Evolutionary conservation across 2,113 vertebrate genomes (phyloP).

Genomic region (Thunnus maccoyii): DNA sequence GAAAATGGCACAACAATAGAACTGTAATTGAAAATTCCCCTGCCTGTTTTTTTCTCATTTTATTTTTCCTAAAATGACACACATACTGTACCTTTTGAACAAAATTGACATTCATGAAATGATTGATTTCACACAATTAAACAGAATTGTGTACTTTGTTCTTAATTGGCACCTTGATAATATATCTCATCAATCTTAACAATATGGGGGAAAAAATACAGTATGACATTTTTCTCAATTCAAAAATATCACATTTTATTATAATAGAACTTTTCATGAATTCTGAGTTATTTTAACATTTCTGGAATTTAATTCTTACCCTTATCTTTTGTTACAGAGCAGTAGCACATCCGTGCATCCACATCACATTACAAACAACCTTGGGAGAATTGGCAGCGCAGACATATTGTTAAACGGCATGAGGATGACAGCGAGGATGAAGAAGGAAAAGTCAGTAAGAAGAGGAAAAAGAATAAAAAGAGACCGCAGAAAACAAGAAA

Average conservation of each 20-base stretch:
- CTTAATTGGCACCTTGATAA: background rate
- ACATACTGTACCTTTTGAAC: background rate
- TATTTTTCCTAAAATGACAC: background rate
- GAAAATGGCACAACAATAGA: conserved; percentile 63
- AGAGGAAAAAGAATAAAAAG: conserved; percentile 59
- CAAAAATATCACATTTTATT: background rate
- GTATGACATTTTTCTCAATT: fast-evolving
- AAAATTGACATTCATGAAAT: background rate
- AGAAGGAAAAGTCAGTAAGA: conserved; percentile 53
- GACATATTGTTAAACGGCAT: conserved; percentile 57
- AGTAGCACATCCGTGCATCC: conserved; percentile 4
- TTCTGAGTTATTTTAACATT: background rate
- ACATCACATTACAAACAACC: conserved; percentile 37
- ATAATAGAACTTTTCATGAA: background rate
- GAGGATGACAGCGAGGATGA: conserved; percentile 63
- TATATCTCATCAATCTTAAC: background rate
- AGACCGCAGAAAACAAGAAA: conserved; percentile 63
- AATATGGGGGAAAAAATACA: background rate
- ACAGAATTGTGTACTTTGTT: background rate
- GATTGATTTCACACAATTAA: background rate
- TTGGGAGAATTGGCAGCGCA: conserved; percentile 29
- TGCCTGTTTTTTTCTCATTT: background rate
- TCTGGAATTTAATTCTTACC: background rate
- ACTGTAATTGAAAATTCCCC: conserved; percentile 29
- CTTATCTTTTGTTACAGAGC: conserved; percentile 10